Conservation (phyloP, 2,797 vertebrate species). For the Brachyrhaphis roseni region DNA sequence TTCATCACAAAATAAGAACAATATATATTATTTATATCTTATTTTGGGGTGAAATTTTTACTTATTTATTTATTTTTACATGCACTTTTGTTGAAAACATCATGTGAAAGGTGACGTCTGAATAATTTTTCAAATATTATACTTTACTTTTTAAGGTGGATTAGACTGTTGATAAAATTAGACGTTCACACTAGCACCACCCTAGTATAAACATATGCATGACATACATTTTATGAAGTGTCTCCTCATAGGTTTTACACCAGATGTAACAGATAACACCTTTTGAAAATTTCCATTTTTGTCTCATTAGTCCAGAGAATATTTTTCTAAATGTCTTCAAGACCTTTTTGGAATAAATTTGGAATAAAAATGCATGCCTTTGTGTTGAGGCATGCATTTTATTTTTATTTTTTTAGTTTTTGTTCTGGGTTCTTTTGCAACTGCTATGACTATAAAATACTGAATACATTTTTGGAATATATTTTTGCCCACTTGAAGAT, state of each 20-base stretch:
- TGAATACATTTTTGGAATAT: not conserved
- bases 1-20: not conserved
- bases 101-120: not conserved
- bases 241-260: not conserved
- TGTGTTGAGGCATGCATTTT: not conserved
- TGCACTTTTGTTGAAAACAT: not conserved
- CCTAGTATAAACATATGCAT: not conserved
- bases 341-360: not conserved
- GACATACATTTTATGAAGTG: not conserved
- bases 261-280: not conserved
- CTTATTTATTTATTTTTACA: too few species aligned
- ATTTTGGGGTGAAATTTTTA: too few species aligned
- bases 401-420: not conserved
- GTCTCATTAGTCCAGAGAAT: not conserved
- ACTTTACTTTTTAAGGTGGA: not conserved
- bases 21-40: too few species aligned
- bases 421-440: not conserved
- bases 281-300: not conserved
- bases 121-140: not conserved
- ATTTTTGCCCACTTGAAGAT: not conserved
- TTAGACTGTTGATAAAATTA: not conserved
- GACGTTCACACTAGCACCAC: not conserved
- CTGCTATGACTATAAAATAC: not conserved
- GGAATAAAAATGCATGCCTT: too few species aligned
- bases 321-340: not conserved